Evolutionary conservation across 2,113 vertebrate genomes (phyloP).

Genomic region (Xiphorhynchus elegans): DNA sequence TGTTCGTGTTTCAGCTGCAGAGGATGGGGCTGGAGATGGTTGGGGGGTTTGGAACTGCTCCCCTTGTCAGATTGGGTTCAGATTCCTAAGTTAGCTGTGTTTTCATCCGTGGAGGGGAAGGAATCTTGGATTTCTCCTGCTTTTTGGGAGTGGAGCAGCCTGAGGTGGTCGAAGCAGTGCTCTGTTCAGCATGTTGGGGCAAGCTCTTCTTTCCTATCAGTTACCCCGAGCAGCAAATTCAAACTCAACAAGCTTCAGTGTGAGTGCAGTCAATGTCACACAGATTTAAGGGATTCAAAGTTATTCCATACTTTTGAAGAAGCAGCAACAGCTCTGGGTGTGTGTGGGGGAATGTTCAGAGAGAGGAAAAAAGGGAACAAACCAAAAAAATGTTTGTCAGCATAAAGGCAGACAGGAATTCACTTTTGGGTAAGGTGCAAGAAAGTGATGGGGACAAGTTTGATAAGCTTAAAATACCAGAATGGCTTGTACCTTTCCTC

Average conservation of each 20-base stretch:
- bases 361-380: not conserved
- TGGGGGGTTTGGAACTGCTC: accelerated
- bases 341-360: not conserved
- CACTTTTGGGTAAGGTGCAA: not conserved
- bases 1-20: not conserved
- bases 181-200: not conserved
- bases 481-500: not conserved
- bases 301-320: not conserved
- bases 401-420: not conserved
- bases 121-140: not conserved
- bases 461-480: not conserved
- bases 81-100: not conserved
- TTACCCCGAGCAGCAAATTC: not conserved
- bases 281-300: not conserved
- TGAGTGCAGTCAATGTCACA: not conserved
- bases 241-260: not conserved
- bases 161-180: not conserved
- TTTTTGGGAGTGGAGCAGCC: not conserved
- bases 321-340: not conserved
- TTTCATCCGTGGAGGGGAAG: not conserved
- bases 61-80: not conserved
- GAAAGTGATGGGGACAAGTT: not conserved
- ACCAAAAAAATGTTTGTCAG: not conserved
- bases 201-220: not conserved
- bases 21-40: not conserved